Evolutionary conservation across 2,888 invertebrate species (phyloP), one percentile per base, ranked within the genome.

Genomic region (Cantharis rustica): DNA sequence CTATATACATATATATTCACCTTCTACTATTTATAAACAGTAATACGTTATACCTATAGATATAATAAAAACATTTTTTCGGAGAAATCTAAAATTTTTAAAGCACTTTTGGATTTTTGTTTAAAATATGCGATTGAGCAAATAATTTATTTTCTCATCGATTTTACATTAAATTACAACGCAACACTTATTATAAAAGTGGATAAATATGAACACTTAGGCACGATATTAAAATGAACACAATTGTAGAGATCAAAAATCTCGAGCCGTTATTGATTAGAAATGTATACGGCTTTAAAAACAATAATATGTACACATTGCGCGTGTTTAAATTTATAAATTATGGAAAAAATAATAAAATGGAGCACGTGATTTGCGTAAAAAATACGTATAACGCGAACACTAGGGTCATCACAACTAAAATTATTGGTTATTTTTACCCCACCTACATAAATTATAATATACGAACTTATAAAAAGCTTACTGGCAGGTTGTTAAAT

Each of bases 391-490:
- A 77, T 74, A 72, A 77, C 79, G 73, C 77, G 75, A 74, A 73
- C 79, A 77, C 75, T 75, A 77, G 71, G 70, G 79, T 79, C 81
- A 82, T 82, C 81, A 80, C 77, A 78, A 82, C 82, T 83, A 81
- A 80, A 79, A 80, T 79, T 80, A 78, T 80, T 80, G 79, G 79
- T 81, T 81, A 81, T 81, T 82, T 82, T 81, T 81, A 81, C 81
- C 81, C 83, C 82, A 79, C 81, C 82, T 81, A 79, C 81, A 81
- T 81, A 80, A 81, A 78, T 81, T 79, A 77, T 77, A 72, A 74
- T 79, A 71, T 66, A 61, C 74, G 82, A 79, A 72, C 64, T 72
- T 82, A 82, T 75, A 78, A 82, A 80, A 79, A 80, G 77, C 80
- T 27, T 72, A 79, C 82, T 69, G 74, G 26, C 66, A 71, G 68